These are phyloP conservation scores for Stratiolaelaps scimitus DNA, from an alignment of 1,140 invertebrate genomes.

Conservation along the genomic window DNA sequence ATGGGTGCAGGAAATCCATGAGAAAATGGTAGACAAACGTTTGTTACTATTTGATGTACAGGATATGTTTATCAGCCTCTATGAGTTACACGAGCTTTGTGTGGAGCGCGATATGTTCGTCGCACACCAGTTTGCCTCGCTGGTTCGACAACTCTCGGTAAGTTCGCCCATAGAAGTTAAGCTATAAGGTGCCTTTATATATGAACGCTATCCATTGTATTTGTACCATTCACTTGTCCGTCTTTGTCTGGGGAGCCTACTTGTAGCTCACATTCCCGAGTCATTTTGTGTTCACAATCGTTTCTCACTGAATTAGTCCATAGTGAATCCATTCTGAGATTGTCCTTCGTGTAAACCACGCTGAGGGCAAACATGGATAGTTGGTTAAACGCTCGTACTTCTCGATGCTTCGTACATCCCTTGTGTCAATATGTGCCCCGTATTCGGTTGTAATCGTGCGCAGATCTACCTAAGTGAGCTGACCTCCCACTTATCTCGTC, in stretches of 20 bases:
- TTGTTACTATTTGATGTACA: constrained; percentile 10
- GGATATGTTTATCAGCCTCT: constrained; percentile 20
- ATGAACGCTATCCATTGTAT: too few relatives aligned
- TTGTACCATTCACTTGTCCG: too few relatives aligned
- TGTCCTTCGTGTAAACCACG: background rate
- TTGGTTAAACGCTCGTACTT: too few relatives aligned
- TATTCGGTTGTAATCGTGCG: background rate
- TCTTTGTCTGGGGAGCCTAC: too few relatives aligned
- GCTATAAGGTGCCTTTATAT: too few relatives aligned
- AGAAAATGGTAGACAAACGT: background rate
- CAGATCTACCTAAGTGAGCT: constrained; percentile 5
- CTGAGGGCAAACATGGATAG: too few relatives aligned
- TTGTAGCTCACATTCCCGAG: too few relatives aligned
- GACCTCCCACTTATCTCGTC: background rate
- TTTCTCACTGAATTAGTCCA: background rate
- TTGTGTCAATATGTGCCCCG: background rate
- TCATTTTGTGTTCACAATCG: too few relatives aligned
- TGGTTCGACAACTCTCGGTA: constrained; percentile 23
- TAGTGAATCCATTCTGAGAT: constrained; percentile 6
- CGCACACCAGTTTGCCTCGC: constrained; percentile 15
- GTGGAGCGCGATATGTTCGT: background rate
- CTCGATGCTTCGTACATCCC: background rate
- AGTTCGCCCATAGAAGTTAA: background rate
- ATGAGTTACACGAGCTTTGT: background rate
- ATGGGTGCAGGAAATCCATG: constrained; percentile 10